Evolutionary conservation across 2,113 vertebrate genomes (phyloP).

Genomic region (Sphaerodactylus townsendi): DNA sequence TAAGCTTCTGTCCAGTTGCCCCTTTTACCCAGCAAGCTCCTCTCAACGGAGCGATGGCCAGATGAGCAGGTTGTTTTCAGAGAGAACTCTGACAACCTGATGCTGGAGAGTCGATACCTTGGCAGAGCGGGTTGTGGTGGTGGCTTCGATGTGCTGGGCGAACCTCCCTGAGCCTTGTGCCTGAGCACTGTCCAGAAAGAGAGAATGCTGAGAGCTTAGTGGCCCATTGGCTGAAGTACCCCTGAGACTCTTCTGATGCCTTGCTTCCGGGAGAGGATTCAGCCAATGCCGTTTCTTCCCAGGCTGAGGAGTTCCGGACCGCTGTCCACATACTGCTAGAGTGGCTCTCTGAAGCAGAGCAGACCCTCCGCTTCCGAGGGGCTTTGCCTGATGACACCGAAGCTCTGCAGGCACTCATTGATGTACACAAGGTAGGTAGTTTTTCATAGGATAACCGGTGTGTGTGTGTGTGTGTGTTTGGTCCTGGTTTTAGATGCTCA

Average conservation of each 20-base stretch:
- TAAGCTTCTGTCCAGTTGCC: too few relatives aligned
- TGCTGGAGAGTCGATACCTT: too few relatives aligned
- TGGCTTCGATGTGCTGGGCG: neutral
- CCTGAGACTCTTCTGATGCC: too few relatives aligned
- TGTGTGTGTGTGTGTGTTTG: too few relatives aligned
- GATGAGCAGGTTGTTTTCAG: too few relatives aligned
- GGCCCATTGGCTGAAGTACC: neutral
- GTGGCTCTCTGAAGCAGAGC: slow-evolving; percentile 97
- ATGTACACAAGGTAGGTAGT: slow-evolving; percentile 81
- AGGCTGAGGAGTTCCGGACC: slow-evolving; percentile 95
- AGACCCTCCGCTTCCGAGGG: slow-evolving; percentile 94
- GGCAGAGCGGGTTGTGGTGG: neutral
- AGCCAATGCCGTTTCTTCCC: neutral
- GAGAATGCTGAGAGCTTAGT: neutral
- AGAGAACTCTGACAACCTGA: too few relatives aligned
- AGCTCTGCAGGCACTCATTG: slow-evolving; percentile 88
- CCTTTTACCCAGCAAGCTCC: too few relatives aligned
- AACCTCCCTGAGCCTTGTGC: neutral
- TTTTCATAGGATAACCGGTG: too few relatives aligned
- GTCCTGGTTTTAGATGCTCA: neutral
- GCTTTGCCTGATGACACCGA: slow-evolving; percentile 94
- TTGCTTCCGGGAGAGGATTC: neutral
- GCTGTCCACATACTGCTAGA: slow-evolving; percentile 92
- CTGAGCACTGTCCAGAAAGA: too few relatives aligned
- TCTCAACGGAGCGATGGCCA: too few relatives aligned